Conservation (phyloP, 2,797 vertebrate genomes). For the Sebastes variabilis region DNA sequence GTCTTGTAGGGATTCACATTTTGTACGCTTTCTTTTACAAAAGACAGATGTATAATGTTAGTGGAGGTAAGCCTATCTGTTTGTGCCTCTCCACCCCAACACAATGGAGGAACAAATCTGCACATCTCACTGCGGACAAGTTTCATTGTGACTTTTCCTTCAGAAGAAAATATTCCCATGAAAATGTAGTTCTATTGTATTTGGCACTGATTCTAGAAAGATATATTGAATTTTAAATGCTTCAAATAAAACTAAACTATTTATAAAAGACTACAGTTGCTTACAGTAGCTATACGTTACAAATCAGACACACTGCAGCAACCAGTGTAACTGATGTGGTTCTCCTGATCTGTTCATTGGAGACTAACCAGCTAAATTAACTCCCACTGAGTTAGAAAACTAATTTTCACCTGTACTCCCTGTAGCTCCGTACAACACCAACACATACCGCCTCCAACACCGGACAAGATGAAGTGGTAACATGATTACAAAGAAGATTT, state of each 20-base stretch:
- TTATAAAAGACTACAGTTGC: too few species aligned
- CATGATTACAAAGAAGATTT: not conserved
- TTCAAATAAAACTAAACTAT: not conserved
- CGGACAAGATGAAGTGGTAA: not conserved
- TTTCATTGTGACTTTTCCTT: not conserved
- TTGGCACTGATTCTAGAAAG: not conserved
- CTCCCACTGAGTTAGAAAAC: conserved; percentile 24
- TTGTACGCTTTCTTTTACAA: too few species aligned
- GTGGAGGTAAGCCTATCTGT: not conserved
- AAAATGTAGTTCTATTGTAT: not conserved
- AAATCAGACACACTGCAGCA: not conserved
- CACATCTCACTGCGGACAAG: not conserved
- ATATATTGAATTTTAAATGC: not conserved
- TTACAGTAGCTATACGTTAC: not conserved
- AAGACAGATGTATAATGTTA: not conserved
- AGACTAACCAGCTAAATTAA: conserved; percentile 5
- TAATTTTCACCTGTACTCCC: conserved; percentile 24
- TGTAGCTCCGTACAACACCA: not conserved
- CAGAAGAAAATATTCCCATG: not conserved
- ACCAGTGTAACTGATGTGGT: not conserved
- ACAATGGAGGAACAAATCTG: not conserved
- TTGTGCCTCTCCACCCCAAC: not conserved
- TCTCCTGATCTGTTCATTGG: conserved; percentile 2
- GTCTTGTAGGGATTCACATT: too few species aligned
- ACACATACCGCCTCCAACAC: not conserved